Conservation (phyloP, 2,797 vertebrate species). For the Pagetopsis macropterus region DNA sequence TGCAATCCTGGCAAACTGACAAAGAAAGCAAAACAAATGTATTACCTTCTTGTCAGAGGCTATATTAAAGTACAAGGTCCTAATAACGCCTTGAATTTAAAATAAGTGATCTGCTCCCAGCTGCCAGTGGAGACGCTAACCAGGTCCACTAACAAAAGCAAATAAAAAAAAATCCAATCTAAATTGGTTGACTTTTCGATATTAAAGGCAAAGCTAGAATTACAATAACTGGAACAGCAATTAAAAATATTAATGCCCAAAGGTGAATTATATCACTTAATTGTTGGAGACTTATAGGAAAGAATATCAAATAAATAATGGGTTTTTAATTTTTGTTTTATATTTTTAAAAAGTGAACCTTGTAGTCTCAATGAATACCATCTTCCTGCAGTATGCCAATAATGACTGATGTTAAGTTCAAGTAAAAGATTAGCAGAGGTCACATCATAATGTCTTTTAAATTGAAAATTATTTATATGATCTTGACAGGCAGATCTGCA, state of each 20-base stretch:
- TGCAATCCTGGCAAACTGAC: too few species aligned
- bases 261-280: neutral
- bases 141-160: neutral
- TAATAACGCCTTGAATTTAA: neutral
- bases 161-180: constrained; percentile 5
- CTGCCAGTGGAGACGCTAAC: neutral
- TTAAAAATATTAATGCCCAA: neutral
- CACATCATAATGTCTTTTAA: too few species aligned
- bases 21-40: too few species aligned
- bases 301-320: neutral
- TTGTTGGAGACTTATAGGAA: neutral
- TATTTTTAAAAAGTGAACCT: too few species aligned
- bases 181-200: neutral
- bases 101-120: too few species aligned
- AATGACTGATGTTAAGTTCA: too few species aligned
- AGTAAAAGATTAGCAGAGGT: too few species aligned
- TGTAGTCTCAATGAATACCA: too few species aligned
- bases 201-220: neutral
- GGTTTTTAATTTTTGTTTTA: too few species aligned
- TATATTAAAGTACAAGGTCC: neutral
- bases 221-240: neutral
- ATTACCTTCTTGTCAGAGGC: too few species aligned
- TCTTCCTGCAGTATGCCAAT: too few species aligned
- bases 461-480: too few species aligned
- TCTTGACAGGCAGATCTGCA: neutral